Evolutionary conservation across 1,140 invertebrate species (phyloP).

Genomic region (Tyrophagus putrescentiae): DNA sequence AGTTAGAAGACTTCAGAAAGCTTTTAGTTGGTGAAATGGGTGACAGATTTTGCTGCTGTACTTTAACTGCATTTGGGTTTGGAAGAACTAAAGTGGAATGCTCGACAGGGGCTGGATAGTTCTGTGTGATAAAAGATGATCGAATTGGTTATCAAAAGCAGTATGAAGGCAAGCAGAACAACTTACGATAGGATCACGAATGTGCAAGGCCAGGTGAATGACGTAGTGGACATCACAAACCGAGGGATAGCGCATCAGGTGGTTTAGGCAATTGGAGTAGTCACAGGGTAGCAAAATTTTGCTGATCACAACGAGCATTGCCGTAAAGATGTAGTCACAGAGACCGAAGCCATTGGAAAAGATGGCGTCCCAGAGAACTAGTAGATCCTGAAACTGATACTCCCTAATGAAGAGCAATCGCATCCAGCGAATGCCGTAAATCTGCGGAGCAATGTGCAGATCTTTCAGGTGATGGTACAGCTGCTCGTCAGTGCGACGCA

Average conservation of each 20-base stretch:
- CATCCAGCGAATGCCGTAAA: conserved; percentile 68
- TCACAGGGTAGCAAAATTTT: conserved; percentile 45
- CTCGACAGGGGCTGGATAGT: conserved; percentile 19
- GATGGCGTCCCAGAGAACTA: conserved; percentile 61
- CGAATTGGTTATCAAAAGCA: neutral
- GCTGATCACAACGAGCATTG: conserved; percentile 55
- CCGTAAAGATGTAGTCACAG: conserved; percentile 56
- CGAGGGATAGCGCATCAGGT: conserved; percentile 50
- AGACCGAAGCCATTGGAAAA: conserved; percentile 58
- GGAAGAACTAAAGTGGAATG: conserved; percentile 16
- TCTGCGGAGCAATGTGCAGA: conserved; percentile 56
- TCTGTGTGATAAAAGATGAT: conserved; percentile 7
- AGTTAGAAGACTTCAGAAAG: neutral
- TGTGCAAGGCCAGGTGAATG: conserved; percentile 46
- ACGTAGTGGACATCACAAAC: conserved; percentile 46
- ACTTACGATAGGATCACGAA: conserved; percentile 37
- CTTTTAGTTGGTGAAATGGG: neutral
- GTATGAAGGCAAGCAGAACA: neutral
- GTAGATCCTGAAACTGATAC: conserved; percentile 53
- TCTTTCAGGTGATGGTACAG: conserved; percentile 48
- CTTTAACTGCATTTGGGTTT: conserved; percentile 1
- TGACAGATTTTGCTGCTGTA: neutral
- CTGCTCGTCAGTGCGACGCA: conserved; percentile 47
- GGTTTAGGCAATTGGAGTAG: conserved; percentile 46
- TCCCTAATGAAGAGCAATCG: conserved; percentile 61